These are phyloP conservation scores for Anguilla pacifica DNA, from an alignment of 2,797 vertebrate genomes.

Conservation along the genomic window DNA sequence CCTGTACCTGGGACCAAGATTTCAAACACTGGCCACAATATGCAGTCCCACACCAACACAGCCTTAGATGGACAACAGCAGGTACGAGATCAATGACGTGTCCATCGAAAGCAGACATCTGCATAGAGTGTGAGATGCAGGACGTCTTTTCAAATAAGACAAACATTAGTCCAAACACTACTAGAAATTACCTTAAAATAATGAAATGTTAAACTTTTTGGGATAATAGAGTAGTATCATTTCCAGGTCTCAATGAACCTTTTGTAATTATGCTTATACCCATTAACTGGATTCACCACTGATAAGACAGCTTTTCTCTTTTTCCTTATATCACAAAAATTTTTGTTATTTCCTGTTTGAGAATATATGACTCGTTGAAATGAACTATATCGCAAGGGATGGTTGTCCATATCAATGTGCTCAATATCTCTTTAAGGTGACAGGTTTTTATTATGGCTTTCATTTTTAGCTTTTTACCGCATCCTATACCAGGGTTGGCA, in stretches of 20 bases:
- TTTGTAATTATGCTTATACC: neutral
- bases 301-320: neutral
- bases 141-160: neutral
- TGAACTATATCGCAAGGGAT: neutral
- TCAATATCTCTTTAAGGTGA: neutral
- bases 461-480: neutral
- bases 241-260: neutral
- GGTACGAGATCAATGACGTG: neutral
- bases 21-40: constrained; percentile 52
- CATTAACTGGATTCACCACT: neutral
- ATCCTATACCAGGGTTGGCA: neutral
- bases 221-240: neutral
- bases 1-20: constrained; percentile 46
- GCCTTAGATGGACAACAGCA: neutral
- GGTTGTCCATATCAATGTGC: neutral
- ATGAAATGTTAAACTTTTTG: neutral
- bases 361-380: neutral
- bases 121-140: neutral
- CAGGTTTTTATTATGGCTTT: neutral
- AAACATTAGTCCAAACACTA: neutral
- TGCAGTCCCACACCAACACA: constrained; percentile 32
- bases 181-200: neutral
- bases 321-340: neutral
- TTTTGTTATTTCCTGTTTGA: neutral
- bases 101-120: neutral